Percentiles rank a stretch among this genome's conserved stretches.
Conservation (phyloP, 2,113 vertebrate species). For the Misgurnus mizolepis region DNA sequence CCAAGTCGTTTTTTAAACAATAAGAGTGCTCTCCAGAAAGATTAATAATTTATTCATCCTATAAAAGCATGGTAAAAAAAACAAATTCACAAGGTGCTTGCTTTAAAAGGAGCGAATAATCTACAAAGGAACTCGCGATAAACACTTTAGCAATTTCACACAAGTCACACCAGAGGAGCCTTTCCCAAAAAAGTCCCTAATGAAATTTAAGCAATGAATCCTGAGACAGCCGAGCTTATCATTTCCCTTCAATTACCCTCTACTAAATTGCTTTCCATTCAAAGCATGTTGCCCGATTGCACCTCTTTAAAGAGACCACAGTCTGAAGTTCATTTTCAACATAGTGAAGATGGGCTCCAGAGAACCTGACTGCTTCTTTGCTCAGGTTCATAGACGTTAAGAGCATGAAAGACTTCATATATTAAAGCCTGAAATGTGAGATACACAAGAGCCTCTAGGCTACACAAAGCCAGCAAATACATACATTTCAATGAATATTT, state of each 20-base stretch:
- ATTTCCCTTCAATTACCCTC: slow-evolving; percentile 63
- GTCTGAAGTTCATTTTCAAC: slow-evolving; percentile 59
- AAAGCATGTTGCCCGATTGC: slow-evolving; percentile 49
- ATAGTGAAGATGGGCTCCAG: slow-evolving; percentile 45
- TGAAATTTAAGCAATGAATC: slow-evolving; percentile 53
- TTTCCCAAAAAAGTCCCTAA: slow-evolving; percentile 34
- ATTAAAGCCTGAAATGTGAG: slow-evolving; percentile 18
- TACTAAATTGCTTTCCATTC: slow-evolving; percentile 61
- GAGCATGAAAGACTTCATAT: slow-evolving; percentile 36
- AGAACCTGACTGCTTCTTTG: slow-evolving; percentile 51
- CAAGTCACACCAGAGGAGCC: slow-evolving; percentile 21
- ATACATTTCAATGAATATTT: background rate
- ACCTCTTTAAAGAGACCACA: slow-evolving; percentile 52
- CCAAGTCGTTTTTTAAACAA: slow-evolving; percentile 21
- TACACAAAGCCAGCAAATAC: slow-evolving; percentile 5
- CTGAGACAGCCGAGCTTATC: slow-evolving; percentile 55
- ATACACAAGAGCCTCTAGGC: slow-evolving; percentile 1
- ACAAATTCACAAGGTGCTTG: slow-evolving; percentile 8
- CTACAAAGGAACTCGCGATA: slow-evolving; percentile 31
- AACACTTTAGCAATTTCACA: slow-evolving; percentile 31
- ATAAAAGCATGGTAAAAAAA: slow-evolving; percentile 3
- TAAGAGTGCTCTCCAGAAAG: slow-evolving; percentile 7
- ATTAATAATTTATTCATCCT: background rate
- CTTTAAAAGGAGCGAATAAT: slow-evolving; percentile 42
- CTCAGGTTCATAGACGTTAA: slow-evolving; percentile 24